Percentiles rank a stretch among this genome's conserved stretches.
These are phyloP conservation scores for Perodicticus potto DNA, from an alignment of 2,797 vertebrate species.

Conservation along the genomic window DNA sequence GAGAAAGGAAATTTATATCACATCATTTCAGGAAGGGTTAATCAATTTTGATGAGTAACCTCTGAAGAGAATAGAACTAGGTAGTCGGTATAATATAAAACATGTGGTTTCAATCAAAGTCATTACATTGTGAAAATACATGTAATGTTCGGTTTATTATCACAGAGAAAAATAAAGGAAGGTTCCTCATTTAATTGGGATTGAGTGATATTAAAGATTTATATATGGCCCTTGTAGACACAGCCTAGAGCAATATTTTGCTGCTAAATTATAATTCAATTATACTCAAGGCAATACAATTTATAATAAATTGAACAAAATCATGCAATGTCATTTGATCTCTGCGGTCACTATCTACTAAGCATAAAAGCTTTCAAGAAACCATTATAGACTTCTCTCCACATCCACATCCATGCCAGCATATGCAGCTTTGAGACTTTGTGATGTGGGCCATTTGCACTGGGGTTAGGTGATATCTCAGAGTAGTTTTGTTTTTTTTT, in stretches of 20 bases:
- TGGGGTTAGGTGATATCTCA: no score
- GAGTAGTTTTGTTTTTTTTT: no score
- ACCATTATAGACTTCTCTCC: no score
- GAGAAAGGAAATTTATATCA: not conserved
- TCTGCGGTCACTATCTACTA: not conserved
- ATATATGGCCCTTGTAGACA: not conserved
- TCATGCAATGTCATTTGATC: not conserved
- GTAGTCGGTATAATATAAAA: not conserved
- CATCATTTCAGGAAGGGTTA: not conserved
- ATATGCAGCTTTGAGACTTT: no score
- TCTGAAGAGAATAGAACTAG: not conserved
- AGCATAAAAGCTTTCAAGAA: not conserved
- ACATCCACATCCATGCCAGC: no score
- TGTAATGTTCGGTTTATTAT: not conserved
- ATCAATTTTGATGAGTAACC: not conserved
- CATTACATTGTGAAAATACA: not conserved
- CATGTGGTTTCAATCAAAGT: not conserved
- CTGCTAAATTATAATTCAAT: slow-evolving; percentile 6
- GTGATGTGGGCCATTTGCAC: no score
- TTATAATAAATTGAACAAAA: slow-evolving; percentile 38
- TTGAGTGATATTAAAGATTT: slow-evolving; percentile 10
- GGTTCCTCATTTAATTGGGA: not conserved
- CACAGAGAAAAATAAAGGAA: not conserved
- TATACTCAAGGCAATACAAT: not conserved
- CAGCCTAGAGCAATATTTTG: not conserved